phyloP scores from a whole-genome alignment of 2,888 invertebrate species.

The Stenodera caucasica region DNA sequence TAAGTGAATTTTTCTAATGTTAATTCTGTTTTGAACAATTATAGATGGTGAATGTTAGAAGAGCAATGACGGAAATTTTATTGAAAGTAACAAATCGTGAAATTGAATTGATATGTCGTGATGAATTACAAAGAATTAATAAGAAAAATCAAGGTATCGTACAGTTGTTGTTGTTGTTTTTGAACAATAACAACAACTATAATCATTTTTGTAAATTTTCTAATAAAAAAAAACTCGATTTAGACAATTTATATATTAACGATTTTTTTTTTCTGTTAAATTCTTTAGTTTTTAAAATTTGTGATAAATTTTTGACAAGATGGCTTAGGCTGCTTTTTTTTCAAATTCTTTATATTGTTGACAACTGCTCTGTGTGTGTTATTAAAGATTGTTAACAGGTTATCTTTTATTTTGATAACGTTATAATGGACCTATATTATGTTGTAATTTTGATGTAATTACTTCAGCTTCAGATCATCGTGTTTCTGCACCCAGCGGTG shows the following conservation, averaged over 20 bases:
- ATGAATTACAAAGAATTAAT: slow-evolving; percentile 79
- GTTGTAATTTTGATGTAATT: slow-evolving; percentile 51
- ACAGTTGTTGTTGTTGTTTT: slow-evolving; percentile 40
- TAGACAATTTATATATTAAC: slow-evolving; percentile 18
- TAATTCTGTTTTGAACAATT: too few relatives aligned
- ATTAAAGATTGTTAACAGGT: slow-evolving; percentile 53
- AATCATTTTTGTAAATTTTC: slow-evolving; percentile 20
- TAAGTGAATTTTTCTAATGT: too few relatives aligned
- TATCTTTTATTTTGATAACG: too few relatives aligned
- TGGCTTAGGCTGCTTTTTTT: background rate
- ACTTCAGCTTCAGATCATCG: slow-evolving; percentile 56
- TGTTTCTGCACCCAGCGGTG: slow-evolving; percentile 57
- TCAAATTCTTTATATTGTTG: slow-evolving; percentile 38
- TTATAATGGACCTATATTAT: slow-evolving; percentile 50
- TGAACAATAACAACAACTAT: too few relatives aligned
- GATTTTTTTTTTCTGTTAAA: slow-evolving; percentile 16
- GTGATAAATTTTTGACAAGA: too few relatives aligned
- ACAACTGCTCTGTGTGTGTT: slow-evolving; percentile 18
- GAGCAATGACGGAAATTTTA: slow-evolving; percentile 89
- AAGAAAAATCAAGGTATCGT: slow-evolving; percentile 74
- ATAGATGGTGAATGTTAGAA: slow-evolving; percentile 85
- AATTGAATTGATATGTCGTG: slow-evolving; percentile 80
- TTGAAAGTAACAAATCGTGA: slow-evolving; percentile 92
- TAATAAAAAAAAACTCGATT: slow-evolving; percentile 20
- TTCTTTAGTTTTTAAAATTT: background rate